A percentile compares a stretch with the other conserved stretches of the same genome.
Evolutionary conservation across 1,140 invertebrate genomes (phyloP).

Genomic region (Drosophila littoralis): DNA sequence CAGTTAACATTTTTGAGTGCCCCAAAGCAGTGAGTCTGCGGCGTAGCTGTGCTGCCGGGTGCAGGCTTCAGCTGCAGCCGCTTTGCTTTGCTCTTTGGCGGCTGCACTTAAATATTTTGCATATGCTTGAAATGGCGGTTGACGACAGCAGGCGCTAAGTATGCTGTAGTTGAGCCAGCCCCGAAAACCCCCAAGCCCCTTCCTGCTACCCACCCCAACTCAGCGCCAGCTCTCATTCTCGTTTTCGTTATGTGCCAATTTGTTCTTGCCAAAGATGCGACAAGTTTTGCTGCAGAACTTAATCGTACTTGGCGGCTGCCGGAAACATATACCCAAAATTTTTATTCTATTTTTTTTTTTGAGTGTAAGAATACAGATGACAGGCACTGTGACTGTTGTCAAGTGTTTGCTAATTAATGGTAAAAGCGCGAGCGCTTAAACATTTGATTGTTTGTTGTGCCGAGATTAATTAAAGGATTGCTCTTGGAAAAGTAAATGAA

Average conservation of each 20-base stretch:
- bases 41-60: background rate
- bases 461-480: slow-evolving; percentile 13
- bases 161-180: slow-evolving; percentile 20
- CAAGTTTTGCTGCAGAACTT: slow-evolving; percentile 33
- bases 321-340: slow-evolving; percentile 9
- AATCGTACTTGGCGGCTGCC: slow-evolving; percentile 21
- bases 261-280: slow-evolving; percentile 23
- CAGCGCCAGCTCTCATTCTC: background rate
- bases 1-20: slow-evolving; percentile 76
- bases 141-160: slow-evolving; percentile 63
- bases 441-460: slow-evolving; percentile 12
- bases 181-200: background rate
- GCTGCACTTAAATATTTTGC: slow-evolving; percentile 80
- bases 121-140: slow-evolving; percentile 72
- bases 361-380: slow-evolving; percentile 1
- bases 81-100: slow-evolving; percentile 77
- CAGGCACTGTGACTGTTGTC: slow-evolving; percentile 7
- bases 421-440: slow-evolving; percentile 8
- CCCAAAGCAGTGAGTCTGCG: slow-evolving; percentile 25
- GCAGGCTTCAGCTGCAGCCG: slow-evolving; percentile 22
- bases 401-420: slow-evolving; percentile 25
- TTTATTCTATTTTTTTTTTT: too few species aligned
- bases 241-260: slow-evolving; percentile 28
- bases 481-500: background rate
- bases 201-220: background rate